Evolutionary conservation across 2,888 invertebrate genomes (phyloP), one percentile per base, ranked within the genome.

Genomic region (Andrena camellia): DNA sequence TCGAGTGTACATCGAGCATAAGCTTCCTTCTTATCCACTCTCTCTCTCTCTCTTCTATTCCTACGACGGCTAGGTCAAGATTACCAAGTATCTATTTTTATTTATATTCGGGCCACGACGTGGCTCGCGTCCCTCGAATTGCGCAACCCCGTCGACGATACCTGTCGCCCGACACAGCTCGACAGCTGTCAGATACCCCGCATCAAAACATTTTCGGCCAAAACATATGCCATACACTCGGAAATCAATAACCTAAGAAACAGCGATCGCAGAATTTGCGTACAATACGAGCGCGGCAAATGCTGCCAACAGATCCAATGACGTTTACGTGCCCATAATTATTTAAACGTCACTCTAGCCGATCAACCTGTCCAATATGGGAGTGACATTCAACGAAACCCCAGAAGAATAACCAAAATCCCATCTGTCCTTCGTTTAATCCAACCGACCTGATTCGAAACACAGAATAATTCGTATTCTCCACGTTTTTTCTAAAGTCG

Each of bases 191-290:
- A 60, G n/a, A 70, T 17, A 66, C 74, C 52, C 48, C 62, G 20
- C 20, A 50, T 50, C 29, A 57, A 29, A 57, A 69, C 62, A 72
- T 82, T 80, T 70, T 71, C 63, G 20, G 50, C 23, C 26, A 42
- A 62, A 72, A 71, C 64, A 76, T 62, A 67, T 73, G 80, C 62
- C 63, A 69, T 67, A 66, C 77, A 68, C 13, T 52, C 42, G 66
- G 74, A 88, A 89, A 89, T 89, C 89, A 89, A 89, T 89, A 89
- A 85, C 74, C 79, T 79, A 78, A 87, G 77, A 62, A 73, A 79
- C 71, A 84, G 77, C n/a, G 26, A 85, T 79, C 59, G 59, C 57
- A 78, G 72, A 77, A 71, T 60, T 71, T 78, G 72, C 60, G 48
- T 80, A 52, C 66, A 42, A n/a, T 77, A 63, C 48, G 62, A 78